Conservation (phyloP, 2,113 vertebrate species). For the Leucopsar rothschildi region DNA sequence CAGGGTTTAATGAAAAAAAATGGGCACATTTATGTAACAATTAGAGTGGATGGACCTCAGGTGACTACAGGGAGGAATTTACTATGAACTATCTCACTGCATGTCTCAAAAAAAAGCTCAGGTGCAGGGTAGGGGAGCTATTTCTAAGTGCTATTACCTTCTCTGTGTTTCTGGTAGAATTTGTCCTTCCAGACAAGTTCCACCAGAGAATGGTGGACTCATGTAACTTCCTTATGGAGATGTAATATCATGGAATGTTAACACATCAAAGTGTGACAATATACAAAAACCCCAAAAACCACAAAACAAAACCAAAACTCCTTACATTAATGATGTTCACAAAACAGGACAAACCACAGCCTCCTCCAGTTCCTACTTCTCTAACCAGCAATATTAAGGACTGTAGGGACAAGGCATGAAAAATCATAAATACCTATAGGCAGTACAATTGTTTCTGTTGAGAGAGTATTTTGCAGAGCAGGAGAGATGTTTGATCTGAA, state of each 20-base stretch:
- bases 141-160: background rate
- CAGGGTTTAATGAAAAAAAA: background rate
- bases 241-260: background rate
- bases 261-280: background rate
- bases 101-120: accelerated
- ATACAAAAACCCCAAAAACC: accelerated
- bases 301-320: background rate
- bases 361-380: background rate
- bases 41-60: background rate
- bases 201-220: background rate
- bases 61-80: background rate
- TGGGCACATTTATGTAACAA: background rate
- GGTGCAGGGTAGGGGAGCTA: background rate
- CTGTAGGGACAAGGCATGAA: background rate
- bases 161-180: background rate
- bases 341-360: background rate
- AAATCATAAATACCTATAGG: background rate
- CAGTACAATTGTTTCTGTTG: background rate
- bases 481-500: background rate
- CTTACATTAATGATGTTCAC: accelerated
- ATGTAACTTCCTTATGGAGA: background rate
- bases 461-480: background rate
- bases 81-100: background rate
- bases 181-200: background rate
- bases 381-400: background rate